phyloP scores from a whole-genome alignment of 2,113 vertebrate genomes.

The Nothoprocta pentlandii region DNA sequence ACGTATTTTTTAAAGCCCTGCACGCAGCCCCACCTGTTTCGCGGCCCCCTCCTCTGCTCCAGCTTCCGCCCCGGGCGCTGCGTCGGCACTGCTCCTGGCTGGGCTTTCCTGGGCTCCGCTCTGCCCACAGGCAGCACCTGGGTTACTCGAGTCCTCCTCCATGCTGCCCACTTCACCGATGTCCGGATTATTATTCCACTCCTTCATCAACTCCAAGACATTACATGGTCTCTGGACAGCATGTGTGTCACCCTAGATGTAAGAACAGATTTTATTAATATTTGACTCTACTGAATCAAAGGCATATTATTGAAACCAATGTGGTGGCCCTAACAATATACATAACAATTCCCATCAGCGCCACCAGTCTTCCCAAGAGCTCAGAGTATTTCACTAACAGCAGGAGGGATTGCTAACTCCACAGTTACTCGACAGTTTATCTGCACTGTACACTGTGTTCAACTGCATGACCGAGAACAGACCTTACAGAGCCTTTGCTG shows the following conservation, averaged over 20 bases:
- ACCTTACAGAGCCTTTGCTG: neutral
- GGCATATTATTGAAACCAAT: neutral
- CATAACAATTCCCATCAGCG: neutral
- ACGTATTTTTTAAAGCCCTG: neutral
- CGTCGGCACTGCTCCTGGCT: neutral
- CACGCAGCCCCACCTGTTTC: conserved; percentile 65
- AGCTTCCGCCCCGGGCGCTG: neutral
- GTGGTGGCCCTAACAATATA: neutral
- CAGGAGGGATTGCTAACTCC: neutral
- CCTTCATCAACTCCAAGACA: conserved; percentile 86
- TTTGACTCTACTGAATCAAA: neutral
- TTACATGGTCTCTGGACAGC: conserved; percentile 75
- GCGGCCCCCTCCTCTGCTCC: conserved; percentile 49
- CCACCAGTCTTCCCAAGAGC: neutral
- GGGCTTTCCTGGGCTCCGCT: conserved; percentile 5
- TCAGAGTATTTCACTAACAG: neutral
- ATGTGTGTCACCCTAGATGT: conserved; percentile 80
- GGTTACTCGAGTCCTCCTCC: conserved; percentile 34
- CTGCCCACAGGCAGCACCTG: neutral
- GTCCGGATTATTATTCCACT: conserved; percentile 67
- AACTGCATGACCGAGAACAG: neutral
- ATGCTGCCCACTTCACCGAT: neutral
- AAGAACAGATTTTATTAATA: conserved; percentile 10
- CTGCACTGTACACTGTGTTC: neutral
- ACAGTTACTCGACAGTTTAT: neutral